phyloP scores from a whole-genome alignment of 2,113 vertebrate genomes.

The Pterocles orientalis region DNA sequence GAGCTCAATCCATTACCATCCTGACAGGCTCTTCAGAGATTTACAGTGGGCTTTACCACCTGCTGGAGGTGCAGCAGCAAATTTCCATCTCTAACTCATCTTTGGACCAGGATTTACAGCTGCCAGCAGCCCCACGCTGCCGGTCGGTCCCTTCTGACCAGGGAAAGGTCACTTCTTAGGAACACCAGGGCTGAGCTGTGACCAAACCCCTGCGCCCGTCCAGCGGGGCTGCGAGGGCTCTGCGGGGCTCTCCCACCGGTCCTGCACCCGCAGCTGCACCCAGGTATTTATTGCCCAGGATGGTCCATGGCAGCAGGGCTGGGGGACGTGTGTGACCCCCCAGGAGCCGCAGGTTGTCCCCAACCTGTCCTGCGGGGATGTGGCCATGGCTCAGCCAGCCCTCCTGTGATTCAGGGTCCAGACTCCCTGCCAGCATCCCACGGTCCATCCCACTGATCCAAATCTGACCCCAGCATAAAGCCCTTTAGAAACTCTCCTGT shows the following conservation, averaged over 20 bases:
- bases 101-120: constrained; percentile 42
- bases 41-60: constrained; percentile 58
- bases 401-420: background rate
- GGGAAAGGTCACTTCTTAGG: constrained; percentile 38
- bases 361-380: fast-evolving
- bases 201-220: background rate
- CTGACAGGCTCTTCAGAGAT: constrained; percentile 47
- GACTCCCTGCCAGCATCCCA: background rate
- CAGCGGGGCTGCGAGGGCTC: background rate
- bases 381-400: background rate
- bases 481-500: background rate
- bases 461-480: background rate
- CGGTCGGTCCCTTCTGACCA: background rate
- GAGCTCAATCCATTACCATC: constrained; percentile 48
- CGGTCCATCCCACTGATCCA: background rate
- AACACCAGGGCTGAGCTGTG: background rate
- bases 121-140: constrained; percentile 29
- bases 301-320: background rate
- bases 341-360: background rate
- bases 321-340: background rate
- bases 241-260: too few species aligned
- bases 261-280: background rate
- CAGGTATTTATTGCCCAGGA: background rate
- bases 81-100: constrained; percentile 35
- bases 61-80: constrained; percentile 35